Conservation (phyloP, 2,888 invertebrate genomes). For the Rhamphomyia laevipes region DNA sequence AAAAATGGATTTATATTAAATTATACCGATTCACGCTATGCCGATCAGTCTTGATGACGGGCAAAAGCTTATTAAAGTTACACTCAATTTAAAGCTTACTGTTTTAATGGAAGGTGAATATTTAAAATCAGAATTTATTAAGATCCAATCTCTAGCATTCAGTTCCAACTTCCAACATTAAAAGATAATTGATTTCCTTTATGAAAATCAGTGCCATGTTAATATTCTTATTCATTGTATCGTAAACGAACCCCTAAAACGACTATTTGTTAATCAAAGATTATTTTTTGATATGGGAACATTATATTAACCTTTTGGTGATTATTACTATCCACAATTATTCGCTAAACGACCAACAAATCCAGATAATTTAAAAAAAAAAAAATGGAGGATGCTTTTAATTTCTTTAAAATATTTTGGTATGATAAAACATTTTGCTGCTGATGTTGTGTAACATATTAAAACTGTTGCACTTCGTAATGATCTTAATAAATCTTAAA, state of each 20-base stretch:
- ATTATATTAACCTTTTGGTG: constrained; percentile 55
- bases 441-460: too few relatives aligned
- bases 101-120: constrained; percentile 53
- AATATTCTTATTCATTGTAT: constrained; percentile 59
- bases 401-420: too few relatives aligned
- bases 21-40: constrained; percentile 48
- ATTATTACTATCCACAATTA: constrained; percentile 55
- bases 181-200: constrained; percentile 70
- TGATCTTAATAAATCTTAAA: too few relatives aligned
- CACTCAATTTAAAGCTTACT: constrained; percentile 49
- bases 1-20: constrained; percentile 52
- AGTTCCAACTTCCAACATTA: constrained; percentile 70
- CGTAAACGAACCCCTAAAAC: constrained; percentile 67
- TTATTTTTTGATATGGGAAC: constrained; percentile 71
- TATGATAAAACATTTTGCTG: too few relatives aligned
- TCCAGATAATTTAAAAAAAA: constrained; percentile 51
- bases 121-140: constrained; percentile 54
- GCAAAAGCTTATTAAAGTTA: constrained; percentile 54
- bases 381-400: constrained; percentile 57
- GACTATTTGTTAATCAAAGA: constrained; percentile 66
- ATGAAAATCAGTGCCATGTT: constrained; percentile 78
- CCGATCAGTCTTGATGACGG: constrained; percentile 51
- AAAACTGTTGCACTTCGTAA: too few relatives aligned
- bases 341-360: constrained; percentile 51
- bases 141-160: constrained; percentile 78